Evolutionary conservation across 2,888 invertebrate species (phyloP).

Genomic region (Patella ulyssiponensis): DNA sequence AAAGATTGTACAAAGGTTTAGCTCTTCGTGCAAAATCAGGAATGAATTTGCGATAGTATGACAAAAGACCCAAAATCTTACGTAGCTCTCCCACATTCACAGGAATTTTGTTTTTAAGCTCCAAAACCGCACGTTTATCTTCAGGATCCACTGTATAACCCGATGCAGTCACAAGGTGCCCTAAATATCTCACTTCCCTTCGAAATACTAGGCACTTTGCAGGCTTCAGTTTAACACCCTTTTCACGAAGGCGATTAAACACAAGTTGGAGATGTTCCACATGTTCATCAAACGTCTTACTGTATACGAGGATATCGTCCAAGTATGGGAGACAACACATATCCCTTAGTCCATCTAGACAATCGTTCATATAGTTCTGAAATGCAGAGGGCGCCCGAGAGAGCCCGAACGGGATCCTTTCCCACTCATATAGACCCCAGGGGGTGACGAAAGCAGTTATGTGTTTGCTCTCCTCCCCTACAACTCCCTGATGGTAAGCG

Average conservation of each 20-base stretch:
- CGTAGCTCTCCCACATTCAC: not conserved
- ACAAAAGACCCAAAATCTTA: constrained; percentile 12
- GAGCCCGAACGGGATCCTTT: constrained; percentile 21
- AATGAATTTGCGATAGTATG: constrained; percentile 18
- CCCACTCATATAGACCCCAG: constrained; percentile 34
- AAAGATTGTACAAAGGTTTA: not conserved
- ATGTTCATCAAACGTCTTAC: constrained; percentile 10
- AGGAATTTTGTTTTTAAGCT: constrained; percentile 10
- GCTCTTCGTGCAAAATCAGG: constrained; percentile 21
- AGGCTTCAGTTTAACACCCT: constrained; percentile 26
- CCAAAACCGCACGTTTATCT: constrained; percentile 21
- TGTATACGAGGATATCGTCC: constrained; percentile 26
- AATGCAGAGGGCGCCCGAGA: constrained; percentile 10
- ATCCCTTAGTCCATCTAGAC: constrained; percentile 17
- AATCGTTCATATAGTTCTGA: constrained; percentile 24
- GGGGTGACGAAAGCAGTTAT: constrained; percentile 17
- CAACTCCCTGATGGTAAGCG: constrained; percentile 27
- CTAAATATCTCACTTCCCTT: constrained; percentile 19
- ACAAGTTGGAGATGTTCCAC: constrained; percentile 19
- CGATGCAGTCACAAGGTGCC: constrained; percentile 23
- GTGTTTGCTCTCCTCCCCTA: not conserved
- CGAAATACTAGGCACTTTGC: constrained; percentile 20
- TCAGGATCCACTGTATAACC: constrained; percentile 25
- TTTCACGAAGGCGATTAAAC: constrained; percentile 10
- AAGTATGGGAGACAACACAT: constrained; percentile 20